Evolutionary conservation across 2,888 invertebrate genomes (phyloP), one percentile per base, ranked within the genome.

Genomic region (Marasmarcha lunaedactyla): DNA sequence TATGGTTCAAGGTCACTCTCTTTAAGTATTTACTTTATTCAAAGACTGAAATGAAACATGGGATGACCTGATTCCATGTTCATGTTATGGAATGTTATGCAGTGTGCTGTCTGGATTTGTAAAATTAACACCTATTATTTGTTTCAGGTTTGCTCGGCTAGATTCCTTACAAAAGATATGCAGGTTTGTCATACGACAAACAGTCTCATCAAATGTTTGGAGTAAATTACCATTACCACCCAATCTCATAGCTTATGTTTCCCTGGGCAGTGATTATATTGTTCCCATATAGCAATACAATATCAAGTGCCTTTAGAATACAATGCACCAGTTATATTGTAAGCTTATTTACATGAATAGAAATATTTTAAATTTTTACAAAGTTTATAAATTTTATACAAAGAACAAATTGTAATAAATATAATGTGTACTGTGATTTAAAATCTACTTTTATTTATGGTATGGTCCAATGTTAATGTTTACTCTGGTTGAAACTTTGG

Each of bases 171-270:
- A 90, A 71, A 89, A 90, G 78, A 85, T 90, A 51, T 90, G 91
- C 67, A 86, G 91, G 54, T 91, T 90, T 81, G 89, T 90, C 15
- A 89, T 91, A 51, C 81, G 90, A 49, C 89, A 90, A 67, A 87
- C 87, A 50, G 89, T 88, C 36, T 73, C 89, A 49, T 78, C 87
- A 48, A 88, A 88, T 64, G 86, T 88, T 56, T 89, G 90, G 71
- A 86, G 86, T 51, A 86, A 86, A 56, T 79, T 91, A 57, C 91
- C 90, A 46, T 72, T 91, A 52, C 87, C 86, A 41, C 72, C 76
- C 55, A 81, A 81, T 51, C 65, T 86, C 49, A 74, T 79, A 56
- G 57, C 57, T 42, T 83, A 78, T 61, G 64, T 83, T 38, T 69
- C 76, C 43, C 56, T 55, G 45, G 83, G 83, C 48, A 85, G 78